Conservation (phyloP, 2,888 invertebrate genomes). For the Acanthosepion pharaonis region DNA sequence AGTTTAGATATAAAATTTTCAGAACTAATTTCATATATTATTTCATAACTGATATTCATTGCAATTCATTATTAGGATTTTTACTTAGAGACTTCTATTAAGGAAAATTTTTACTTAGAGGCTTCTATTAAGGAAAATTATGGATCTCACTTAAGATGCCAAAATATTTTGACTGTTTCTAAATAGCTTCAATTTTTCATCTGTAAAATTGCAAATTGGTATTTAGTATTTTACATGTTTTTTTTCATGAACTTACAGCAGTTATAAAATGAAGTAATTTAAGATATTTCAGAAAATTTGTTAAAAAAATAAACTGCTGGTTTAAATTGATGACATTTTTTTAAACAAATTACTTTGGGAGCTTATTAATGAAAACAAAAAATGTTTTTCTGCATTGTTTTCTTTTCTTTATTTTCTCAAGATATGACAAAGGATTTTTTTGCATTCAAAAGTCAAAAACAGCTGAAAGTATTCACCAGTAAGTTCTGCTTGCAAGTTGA, state of each 20-base stretch:
- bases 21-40: neutral
- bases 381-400: no score
- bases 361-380: neutral
- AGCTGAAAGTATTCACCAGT: conserved; percentile 11
- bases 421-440: neutral
- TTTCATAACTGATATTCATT: neutral
- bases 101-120: neutral
- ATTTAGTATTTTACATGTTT: neutral
- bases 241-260: neutral
- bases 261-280: neutral
- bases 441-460: neutral
- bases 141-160: neutral
- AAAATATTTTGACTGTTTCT: neutral
- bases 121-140: neutral
- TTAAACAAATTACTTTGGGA: neutral
- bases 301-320: neutral
- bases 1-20: no score
- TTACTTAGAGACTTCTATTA: neutral
- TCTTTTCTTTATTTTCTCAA: no score
- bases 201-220: neutral
- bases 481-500: neutral
- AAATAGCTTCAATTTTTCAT: neutral
- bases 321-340: neutral
- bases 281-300: neutral
- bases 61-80: neutral